Evolutionary conservation across 2,113 vertebrate genomes (phyloP).

Genomic region (Ptilonorhynchus violaceus): DNA sequence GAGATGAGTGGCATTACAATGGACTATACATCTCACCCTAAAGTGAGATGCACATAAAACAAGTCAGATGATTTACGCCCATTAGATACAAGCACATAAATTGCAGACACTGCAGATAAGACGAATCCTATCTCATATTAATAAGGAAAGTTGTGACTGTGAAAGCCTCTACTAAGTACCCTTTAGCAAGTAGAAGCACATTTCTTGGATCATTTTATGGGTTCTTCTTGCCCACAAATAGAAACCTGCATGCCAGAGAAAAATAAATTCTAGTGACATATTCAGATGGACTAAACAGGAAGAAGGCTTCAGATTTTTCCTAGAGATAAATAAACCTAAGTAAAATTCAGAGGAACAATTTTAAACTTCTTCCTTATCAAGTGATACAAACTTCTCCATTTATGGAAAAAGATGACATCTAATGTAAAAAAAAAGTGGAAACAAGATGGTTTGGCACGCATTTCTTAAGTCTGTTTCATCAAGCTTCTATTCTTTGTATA

Average conservation of each 20-base stretch:
- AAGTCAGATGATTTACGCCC: neutral
- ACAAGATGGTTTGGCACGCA: conserved; percentile 23
- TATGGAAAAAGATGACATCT: conserved; percentile 19
- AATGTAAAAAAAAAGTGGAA: neutral
- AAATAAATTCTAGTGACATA: neutral
- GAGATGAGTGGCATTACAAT: neutral
- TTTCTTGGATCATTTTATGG: neutral
- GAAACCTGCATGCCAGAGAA: neutral
- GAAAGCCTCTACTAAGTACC: rapidly evolving
- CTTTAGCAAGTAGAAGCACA: neutral
- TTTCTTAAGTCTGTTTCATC: conserved; percentile 57
- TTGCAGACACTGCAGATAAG: neutral
- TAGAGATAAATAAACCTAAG: neutral
- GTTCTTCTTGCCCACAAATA: neutral
- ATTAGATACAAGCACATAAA: neutral
- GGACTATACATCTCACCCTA: neutral
- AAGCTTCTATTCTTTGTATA: conserved; percentile 52
- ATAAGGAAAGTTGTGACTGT: neutral
- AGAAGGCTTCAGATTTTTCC: neutral
- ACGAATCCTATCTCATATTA: neutral
- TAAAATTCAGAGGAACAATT: neutral
- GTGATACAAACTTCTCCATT: neutral
- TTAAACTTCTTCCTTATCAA: neutral
- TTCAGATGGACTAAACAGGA: neutral
- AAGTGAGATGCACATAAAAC: neutral